Evolutionary conservation across 2,888 invertebrate species (phyloP).

Genomic region (Hemithea aestivaria): DNA sequence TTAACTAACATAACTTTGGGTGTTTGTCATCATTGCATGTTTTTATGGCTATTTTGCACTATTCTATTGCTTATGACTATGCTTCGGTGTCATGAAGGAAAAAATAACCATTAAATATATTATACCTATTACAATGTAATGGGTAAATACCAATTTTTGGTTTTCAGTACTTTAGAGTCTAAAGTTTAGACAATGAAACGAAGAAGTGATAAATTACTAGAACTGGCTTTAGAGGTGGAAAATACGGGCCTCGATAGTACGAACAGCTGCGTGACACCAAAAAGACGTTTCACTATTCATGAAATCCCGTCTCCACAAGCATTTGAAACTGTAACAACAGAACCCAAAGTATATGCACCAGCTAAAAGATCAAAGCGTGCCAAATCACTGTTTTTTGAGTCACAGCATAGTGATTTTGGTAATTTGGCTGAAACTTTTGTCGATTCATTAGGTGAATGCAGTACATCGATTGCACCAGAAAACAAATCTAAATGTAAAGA

Average conservation of each 20-base stretch:
- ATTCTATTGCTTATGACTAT: constrained; percentile 3
- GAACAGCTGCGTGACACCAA: constrained; percentile 3
- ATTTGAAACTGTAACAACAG: constrained; percentile 7
- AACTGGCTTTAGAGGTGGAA: constrained; percentile 13
- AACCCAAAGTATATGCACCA: not conserved
- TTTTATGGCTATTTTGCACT: not conserved
- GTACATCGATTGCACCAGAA: constrained; percentile 1
- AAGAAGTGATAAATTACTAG: constrained; percentile 11
- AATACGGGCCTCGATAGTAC: constrained; percentile 1
- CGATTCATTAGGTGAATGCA: constrained; percentile 4
- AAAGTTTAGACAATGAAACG: constrained; percentile 2
- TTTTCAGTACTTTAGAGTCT: constrained; percentile 4
- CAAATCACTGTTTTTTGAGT: constrained; percentile 7
- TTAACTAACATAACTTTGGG: not conserved
- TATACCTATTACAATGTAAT: not conserved
- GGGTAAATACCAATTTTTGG: not conserved
- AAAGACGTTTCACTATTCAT: constrained; percentile 8
- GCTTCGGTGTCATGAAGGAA: not conserved
- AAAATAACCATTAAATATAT: no score
- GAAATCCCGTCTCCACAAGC: constrained; percentile 6
- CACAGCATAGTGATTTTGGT: constrained; percentile 3
- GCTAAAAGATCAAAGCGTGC: constrained; percentile 7
- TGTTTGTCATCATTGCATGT: constrained; percentile 1
- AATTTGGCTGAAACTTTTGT: constrained; percentile 4
- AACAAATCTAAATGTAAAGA: constrained; percentile 3